Percentiles rank a stretch among this genome's conserved stretches.
Evolutionary conservation across 2,888 invertebrate genomes (phyloP).

Genomic region (Allolobophora icterica): DNA sequence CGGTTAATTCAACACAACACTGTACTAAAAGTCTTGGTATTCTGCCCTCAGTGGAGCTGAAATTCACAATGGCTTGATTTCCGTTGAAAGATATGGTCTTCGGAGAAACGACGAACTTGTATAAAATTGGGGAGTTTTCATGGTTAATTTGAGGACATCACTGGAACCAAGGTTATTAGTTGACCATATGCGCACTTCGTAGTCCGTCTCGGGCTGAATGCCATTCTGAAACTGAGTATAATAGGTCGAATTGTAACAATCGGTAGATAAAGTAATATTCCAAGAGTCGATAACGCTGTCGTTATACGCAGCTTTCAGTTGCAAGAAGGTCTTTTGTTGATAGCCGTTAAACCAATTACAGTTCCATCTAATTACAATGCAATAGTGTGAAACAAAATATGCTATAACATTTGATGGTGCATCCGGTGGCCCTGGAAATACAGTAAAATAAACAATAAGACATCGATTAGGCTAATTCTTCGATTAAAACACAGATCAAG

Average conservation of each 20-base stretch:
- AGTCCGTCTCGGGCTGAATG: background rate
- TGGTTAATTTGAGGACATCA: background rate
- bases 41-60: background rate
- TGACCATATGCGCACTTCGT: background rate
- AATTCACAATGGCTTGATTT: background rate
- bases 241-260: background rate
- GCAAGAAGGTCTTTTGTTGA: background rate
- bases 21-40: background rate
- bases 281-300: background rate
- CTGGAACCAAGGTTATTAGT: background rate
- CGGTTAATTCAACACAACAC: background rate
- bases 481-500: background rate
- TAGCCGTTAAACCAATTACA: constrained; percentile 6
- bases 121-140: background rate
- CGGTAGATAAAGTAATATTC: background rate
- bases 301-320: background rate
- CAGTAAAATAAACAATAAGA: background rate
- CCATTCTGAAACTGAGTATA: background rate
- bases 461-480: too few species aligned
- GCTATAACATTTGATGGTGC: background rate
- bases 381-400: background rate
- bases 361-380: background rate
- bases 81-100: background rate
- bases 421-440: background rate
- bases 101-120: background rate